Evolutionary conservation across 2,113 vertebrate genomes (phyloP).

Genomic region (Tupaia chinensis): DNA sequence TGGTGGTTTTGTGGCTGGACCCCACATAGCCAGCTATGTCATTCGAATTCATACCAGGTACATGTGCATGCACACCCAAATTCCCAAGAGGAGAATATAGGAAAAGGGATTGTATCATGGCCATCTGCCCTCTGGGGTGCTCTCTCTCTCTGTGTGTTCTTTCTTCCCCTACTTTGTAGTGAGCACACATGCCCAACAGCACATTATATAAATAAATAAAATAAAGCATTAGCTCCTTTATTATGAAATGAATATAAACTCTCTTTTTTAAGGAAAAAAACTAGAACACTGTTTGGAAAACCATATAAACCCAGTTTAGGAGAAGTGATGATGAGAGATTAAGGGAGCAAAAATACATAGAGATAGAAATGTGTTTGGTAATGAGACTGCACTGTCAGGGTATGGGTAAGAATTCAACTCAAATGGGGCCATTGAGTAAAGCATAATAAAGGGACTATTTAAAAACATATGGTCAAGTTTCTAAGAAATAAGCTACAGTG

Average conservation of each 20-base stretch:
- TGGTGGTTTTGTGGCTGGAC: too few species aligned
- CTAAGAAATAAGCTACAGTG: not conserved
- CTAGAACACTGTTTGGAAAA: not conserved
- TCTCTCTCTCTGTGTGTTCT: too few species aligned
- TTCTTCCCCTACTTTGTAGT: too few species aligned
- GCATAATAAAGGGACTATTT: not conserved
- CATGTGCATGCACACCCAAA: too few species aligned
- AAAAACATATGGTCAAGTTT: not conserved
- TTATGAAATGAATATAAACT: not conserved
- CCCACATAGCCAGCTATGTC: too few species aligned
- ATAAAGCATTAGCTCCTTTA: not conserved
- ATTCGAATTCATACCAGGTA: too few species aligned
- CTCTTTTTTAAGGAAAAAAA: not conserved
- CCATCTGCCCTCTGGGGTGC: too few species aligned
- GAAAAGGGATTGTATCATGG: too few species aligned
- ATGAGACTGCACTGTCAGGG: not conserved
- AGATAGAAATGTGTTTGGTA: not conserved
- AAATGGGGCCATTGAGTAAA: not conserved
- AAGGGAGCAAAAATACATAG: not conserved
- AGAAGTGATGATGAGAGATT: not conserved
- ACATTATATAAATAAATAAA: not conserved
- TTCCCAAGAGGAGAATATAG: too few species aligned
- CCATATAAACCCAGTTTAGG: not conserved
- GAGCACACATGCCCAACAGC: too few species aligned
- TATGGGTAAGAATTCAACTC: not conserved